Percentiles rank a stretch among this genome's conserved stretches.
Evolutionary conservation across 2,797 vertebrate genomes (phyloP).

Genomic region (Eutrigla gurnardus): DNA sequence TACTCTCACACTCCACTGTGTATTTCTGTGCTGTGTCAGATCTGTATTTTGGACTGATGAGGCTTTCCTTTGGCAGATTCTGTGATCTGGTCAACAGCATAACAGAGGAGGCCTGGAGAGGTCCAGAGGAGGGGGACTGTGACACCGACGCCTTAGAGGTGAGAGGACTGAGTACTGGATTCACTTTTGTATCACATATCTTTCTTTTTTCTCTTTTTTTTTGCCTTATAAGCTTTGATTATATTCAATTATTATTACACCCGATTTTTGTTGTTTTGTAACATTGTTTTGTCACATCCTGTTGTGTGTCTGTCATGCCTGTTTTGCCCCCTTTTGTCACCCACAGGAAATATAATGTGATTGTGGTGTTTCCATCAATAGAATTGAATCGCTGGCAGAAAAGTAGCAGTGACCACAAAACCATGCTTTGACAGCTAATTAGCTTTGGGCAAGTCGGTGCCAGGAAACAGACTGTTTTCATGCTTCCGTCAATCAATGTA

Average conservation of each 20-base stretch:
- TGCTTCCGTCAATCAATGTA: conserved; percentile 1
- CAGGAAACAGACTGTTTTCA: not conserved
- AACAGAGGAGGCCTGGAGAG: conserved; percentile 92
- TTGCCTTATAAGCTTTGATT: not conserved
- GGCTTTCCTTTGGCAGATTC: conserved; percentile 84
- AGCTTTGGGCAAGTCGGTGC: not conserved
- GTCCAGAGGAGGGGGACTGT: conserved; percentile 92
- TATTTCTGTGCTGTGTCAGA: not conserved
- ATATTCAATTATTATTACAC: not conserved
- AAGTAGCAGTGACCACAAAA: not conserved
- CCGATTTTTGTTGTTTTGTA: not conserved
- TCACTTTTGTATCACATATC: not conserved
- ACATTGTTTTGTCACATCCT: conserved; percentile 41
- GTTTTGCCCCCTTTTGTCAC: conserved; percentile 32
- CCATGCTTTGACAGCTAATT: not conserved
- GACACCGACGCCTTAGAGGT: conserved; percentile 96
- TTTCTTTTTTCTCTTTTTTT: too few species aligned
- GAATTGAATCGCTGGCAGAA: not conserved
- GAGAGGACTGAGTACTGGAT: conserved; percentile 19
- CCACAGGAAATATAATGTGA: conserved; percentile 46
- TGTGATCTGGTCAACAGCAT: conserved; percentile 97
- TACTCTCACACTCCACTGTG: not conserved
- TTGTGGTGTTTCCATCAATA: conserved; percentile 25
- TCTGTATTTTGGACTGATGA: not conserved
- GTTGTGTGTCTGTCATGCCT: conserved; percentile 19